Percentiles rank a stretch among this genome's conserved stretches.
These are phyloP conservation scores for Schizopygopsis malacanthus DNA, from an alignment of 2,797 vertebrate species.

Conservation along the genomic window DNA sequence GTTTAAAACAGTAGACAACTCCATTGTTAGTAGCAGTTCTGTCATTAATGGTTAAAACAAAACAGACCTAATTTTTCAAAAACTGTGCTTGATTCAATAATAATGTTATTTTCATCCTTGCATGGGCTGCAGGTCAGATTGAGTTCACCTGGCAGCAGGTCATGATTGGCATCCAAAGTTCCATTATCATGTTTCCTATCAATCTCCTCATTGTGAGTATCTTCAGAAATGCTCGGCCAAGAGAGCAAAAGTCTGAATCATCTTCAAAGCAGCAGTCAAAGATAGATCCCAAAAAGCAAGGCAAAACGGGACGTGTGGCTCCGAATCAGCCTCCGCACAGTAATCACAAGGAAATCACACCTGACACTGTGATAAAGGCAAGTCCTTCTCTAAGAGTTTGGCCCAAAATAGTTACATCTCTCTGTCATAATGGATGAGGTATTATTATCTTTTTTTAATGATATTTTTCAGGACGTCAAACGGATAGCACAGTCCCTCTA, in stretches of 20 bases:
- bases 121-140: conserved; percentile 82
- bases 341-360: conserved; percentile 79
- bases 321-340: conserved; percentile 72
- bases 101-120: conserved; percentile 12
- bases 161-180: conserved; percentile 94
- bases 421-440: neutral
- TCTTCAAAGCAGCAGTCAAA: conserved; percentile 60
- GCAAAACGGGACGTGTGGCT: conserved; percentile 76
- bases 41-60: neutral
- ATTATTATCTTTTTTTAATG: neutral
- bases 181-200: conserved; percentile 96
- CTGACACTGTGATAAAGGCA: conserved; percentile 89
- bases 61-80: neutral
- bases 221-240: conserved; percentile 85
- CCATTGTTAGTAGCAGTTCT: neutral
- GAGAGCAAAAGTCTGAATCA: conserved; percentile 64
- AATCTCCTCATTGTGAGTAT: conserved; percentile 96
- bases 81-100: neutral
- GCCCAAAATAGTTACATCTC: neutral
- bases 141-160: conserved; percentile 97
- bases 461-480: conserved; percentile 82
- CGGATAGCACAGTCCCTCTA: conserved; percentile 87
- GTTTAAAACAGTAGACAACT: neutral
- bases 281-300: conserved; percentile 68
- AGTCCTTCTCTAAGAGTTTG: neutral